These are phyloP conservation scores for Microtus richardsoni DNA, from an alignment of 2,113 vertebrate species.

Conservation along the genomic window DNA sequence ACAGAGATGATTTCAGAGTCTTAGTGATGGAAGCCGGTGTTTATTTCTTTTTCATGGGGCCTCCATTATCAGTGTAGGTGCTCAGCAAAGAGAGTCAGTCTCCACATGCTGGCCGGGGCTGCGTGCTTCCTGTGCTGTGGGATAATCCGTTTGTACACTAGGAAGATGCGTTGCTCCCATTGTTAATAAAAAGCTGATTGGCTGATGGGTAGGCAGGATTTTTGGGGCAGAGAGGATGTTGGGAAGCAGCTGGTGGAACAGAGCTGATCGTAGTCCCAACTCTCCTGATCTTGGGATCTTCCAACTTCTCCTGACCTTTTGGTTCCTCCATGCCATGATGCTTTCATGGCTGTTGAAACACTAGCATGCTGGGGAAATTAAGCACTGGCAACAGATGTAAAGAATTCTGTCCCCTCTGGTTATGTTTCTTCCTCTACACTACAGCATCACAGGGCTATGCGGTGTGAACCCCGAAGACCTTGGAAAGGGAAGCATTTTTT, in stretches of 20 bases:
- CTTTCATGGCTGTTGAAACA: neutral
- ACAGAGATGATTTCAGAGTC: neutral
- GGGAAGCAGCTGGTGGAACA: no score
- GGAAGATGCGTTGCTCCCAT: no score
- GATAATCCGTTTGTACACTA: no score
- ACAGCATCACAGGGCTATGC: neutral
- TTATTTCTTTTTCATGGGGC: neutral
- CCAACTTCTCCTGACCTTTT: neutral
- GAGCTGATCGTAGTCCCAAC: no score
- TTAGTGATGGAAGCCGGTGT: neutral
- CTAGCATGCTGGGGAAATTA: neutral
- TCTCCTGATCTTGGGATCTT: no score
- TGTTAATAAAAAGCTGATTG: no score
- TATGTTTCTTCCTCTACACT: neutral
- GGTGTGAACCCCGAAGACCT: neutral
- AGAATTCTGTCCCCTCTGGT: neutral
- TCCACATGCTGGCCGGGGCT: no score
- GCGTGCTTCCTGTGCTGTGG: neutral
- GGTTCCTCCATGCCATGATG: neutral
- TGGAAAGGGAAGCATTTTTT: neutral
- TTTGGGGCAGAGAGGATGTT: no score
- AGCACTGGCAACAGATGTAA: neutral
- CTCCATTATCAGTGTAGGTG: no score
- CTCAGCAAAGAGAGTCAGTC: neutral
- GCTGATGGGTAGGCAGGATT: no score